These are phyloP conservation scores for Punctoribates punctum DNA, from an alignment of 2,888 invertebrate genomes.

Conservation along the genomic window DNA sequence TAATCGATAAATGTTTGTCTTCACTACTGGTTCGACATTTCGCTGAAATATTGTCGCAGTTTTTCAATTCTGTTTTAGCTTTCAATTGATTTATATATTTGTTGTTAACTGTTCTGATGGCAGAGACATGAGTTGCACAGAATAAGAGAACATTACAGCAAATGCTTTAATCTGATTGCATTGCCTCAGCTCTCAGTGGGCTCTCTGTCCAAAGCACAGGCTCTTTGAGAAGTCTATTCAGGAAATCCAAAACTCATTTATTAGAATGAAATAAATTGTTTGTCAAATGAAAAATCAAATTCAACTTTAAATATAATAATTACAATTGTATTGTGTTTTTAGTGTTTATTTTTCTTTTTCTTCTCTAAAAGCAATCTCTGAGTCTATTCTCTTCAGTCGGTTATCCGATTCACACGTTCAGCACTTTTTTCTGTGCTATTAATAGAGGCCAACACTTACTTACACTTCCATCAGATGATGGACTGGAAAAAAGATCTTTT, in stretches of 20 bases:
- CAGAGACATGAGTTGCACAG: background rate
- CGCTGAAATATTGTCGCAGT: slow-evolving; percentile 26
- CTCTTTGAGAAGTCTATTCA: background rate
- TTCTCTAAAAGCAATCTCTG: slow-evolving; percentile 10
- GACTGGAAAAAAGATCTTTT: background rate
- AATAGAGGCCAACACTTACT: slow-evolving; percentile 3
- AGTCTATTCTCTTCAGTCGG: background rate
- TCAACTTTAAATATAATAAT: background rate
- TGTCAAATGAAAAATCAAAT: slow-evolving; percentile 18
- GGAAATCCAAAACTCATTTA: slow-evolving; percentile 35
- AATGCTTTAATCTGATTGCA: slow-evolving; percentile 26
- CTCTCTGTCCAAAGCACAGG: background rate
- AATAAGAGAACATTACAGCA: background rate
- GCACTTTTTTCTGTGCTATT: slow-evolving; percentile 33
- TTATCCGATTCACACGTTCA: slow-evolving; percentile 24
- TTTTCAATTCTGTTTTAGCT: slow-evolving; percentile 28
- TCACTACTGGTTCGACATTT: background rate
- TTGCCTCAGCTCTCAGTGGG: background rate
- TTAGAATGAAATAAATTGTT: slow-evolving; percentile 23
- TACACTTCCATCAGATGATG: slow-evolving; percentile 16
- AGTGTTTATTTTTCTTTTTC: slow-evolving; percentile 4
- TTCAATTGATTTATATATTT: slow-evolving; percentile 32
- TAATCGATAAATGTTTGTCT: slow-evolving; percentile 14
- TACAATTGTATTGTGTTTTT: background rate
- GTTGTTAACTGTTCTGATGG: slow-evolving; percentile 32